Evolutionary conservation across 2,113 vertebrate genomes (phyloP).

Genomic region (Sula dactylatra): DNA sequence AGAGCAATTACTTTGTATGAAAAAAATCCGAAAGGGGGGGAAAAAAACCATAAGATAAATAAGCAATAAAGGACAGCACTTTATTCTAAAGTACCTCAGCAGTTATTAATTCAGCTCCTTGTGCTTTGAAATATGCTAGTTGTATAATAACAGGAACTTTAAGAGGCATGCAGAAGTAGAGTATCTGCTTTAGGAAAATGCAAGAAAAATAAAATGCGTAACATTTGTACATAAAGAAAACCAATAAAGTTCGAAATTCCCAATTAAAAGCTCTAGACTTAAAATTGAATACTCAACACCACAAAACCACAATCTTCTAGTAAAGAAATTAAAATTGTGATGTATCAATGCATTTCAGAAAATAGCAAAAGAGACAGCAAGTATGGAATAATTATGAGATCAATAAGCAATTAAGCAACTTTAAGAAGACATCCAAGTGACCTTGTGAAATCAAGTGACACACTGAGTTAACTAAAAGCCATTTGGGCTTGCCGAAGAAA

Average conservation of each 20-base stretch:
- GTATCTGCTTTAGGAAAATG: background rate
- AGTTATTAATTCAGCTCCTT: background rate
- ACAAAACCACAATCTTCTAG: background rate
- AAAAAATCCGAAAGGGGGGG: background rate
- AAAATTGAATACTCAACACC: background rate
- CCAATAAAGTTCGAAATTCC: background rate
- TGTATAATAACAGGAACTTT: background rate
- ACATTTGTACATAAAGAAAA: background rate
- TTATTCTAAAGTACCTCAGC: background rate
- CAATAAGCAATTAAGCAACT: background rate
- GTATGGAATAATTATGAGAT: background rate
- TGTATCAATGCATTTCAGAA: background rate
- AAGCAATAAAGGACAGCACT: background rate
- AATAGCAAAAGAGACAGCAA: background rate
- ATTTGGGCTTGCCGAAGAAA: background rate
- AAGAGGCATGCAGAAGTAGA: background rate
- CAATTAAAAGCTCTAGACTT: background rate
- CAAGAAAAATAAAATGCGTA: background rate
- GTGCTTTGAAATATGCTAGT: background rate
- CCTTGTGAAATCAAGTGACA: background rate
- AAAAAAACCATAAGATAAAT: background rate
- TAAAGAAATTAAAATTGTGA: background rate
- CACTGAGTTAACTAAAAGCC: background rate
- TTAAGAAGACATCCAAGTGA: background rate
- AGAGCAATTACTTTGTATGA: background rate